Percentiles rank a stretch among this genome's conserved stretches.
Evolutionary conservation across 1,140 invertebrate species (phyloP).

Genomic region (Pemphigus obesinymphae): DNA sequence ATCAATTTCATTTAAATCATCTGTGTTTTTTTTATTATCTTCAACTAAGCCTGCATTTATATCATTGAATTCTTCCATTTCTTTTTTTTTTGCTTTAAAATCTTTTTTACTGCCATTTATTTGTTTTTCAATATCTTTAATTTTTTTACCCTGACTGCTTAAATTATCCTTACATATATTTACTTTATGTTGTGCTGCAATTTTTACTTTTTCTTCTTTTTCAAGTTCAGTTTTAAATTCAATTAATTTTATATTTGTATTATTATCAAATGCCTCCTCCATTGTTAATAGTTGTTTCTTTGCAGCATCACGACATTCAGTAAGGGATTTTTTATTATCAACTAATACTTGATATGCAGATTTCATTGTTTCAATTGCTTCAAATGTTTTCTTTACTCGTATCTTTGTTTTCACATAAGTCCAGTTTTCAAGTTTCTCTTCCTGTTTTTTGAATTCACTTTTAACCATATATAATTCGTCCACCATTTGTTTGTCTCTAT

Average conservation of each 20-base stretch:
- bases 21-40: conserved; percentile 19
- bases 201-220: conserved; percentile 13
- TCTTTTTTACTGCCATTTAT: conserved; percentile 54
- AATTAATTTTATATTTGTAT: not conserved
- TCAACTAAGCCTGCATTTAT: conserved; percentile 17
- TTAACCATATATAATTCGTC: conserved; percentile 41
- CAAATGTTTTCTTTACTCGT: not conserved
- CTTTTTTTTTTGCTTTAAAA: conserved; percentile 47
- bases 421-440: conserved; percentile 2
- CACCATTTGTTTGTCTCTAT: conserved; percentile 19
- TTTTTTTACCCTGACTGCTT: not conserved
- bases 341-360: too few species aligned
- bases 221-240: not conserved
- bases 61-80: conserved; percentile 48
- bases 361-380: too few species aligned
- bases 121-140: conserved; percentile 39
- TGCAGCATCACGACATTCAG: too few species aligned
- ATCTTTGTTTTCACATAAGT: not conserved
- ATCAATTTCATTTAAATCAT: conserved; percentile 2
- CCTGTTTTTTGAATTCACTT: not conserved
- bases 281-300: accelerated
- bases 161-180: conserved; percentile 12
- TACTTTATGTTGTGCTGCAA: not conserved
- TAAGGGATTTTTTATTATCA: too few species aligned
- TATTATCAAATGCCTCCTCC: not conserved